A percentile compares a stretch with the other conserved stretches of the same genome.
These are phyloP conservation scores for Natrix natrix DNA, from an alignment of 2,797 vertebrate species.

Conservation along the genomic window DNA sequence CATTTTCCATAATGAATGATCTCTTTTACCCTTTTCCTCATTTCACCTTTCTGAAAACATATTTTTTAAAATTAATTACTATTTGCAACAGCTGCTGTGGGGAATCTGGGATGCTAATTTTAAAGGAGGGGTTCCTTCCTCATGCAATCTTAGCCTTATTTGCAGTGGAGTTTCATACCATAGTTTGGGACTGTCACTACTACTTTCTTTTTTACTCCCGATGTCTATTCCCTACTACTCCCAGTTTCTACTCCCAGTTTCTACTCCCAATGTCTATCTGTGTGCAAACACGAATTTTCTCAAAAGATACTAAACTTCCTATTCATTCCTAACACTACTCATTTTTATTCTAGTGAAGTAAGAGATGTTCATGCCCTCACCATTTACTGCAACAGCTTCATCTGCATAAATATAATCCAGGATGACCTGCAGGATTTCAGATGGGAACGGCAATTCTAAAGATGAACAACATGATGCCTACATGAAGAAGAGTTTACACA, in stretches of 20 bases:
- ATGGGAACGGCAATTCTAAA: slow-evolving; percentile 89
- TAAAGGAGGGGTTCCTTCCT: not conserved
- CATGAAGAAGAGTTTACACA: slow-evolving; percentile 32
- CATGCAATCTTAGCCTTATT: not conserved
- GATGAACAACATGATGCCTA: slow-evolving; percentile 89
- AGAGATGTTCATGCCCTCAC: slow-evolving; percentile 64
- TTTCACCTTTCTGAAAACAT: not conserved
- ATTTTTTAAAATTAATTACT: not conserved
- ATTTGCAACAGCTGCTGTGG: not conserved
- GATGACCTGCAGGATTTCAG: slow-evolving; percentile 88
- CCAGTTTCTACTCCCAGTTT: too few species aligned
- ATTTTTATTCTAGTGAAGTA: not conserved
- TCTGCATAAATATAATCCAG: slow-evolving; percentile 95
- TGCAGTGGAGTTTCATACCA: not conserved
- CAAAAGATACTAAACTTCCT: not conserved
- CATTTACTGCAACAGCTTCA: slow-evolving; percentile 87
- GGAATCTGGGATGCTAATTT: not conserved
- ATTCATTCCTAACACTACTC: not conserved
- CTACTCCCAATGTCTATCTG: too few species aligned
- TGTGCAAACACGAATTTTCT: not conserved
- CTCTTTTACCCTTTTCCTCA: not conserved
- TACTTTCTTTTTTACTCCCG: not conserved
- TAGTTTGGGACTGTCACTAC: not conserved
- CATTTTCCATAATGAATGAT: not conserved
- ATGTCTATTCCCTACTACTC: not conserved